A percentile compares a stretch with the other conserved stretches of the same genome.
These are phyloP conservation scores for Hypothenemus hampei DNA, from an alignment of 1,140 invertebrate genomes.

Conservation along the genomic window DNA sequence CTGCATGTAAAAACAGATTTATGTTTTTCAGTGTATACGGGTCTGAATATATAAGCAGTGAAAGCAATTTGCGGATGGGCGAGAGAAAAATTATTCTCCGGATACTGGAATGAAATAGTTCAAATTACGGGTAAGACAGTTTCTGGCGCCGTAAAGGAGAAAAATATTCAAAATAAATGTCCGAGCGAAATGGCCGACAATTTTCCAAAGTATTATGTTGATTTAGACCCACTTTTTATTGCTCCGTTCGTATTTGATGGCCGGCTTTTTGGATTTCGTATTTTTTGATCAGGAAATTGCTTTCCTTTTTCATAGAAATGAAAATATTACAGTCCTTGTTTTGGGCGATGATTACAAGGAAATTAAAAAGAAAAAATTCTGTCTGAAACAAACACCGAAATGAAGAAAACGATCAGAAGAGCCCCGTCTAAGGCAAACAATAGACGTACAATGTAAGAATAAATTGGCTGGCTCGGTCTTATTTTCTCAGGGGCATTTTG, in stretches of 20 bases:
- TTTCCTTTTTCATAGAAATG: too few relatives aligned
- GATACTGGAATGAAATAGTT: conserved; percentile 7
- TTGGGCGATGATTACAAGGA: too few relatives aligned
- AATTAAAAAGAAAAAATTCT: not conserved
- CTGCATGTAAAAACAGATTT: conserved; percentile 27
- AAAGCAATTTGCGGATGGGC: conserved; percentile 23
- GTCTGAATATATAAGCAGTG: conserved; percentile 22
- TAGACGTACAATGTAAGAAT: conserved; percentile 20
- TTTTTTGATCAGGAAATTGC: too few relatives aligned
- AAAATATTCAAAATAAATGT: conserved; percentile 10
- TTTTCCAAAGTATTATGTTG: too few relatives aligned
- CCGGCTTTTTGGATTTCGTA: too few relatives aligned
- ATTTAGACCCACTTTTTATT: too few relatives aligned
- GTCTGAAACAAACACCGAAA: conserved; percentile 11
- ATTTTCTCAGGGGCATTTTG: conserved; percentile 22
- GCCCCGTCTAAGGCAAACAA: conserved; percentile 19
- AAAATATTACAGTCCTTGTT: too few relatives aligned
- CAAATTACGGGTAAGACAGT: conserved; percentile 8
- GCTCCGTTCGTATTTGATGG: too few relatives aligned
- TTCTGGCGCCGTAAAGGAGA: conserved; percentile 1
- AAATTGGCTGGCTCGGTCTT: conserved; percentile 19
- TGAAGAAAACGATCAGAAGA: conserved; percentile 15
- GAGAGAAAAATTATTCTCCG: conserved; percentile 12
- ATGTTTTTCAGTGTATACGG: conserved; percentile 23
- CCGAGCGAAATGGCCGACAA: too few relatives aligned